Percentiles rank a stretch among this genome's conserved stretches.
Evolutionary conservation across 2,113 vertebrate species (phyloP).

Genomic region (Rhadina sibilatrix): DNA sequence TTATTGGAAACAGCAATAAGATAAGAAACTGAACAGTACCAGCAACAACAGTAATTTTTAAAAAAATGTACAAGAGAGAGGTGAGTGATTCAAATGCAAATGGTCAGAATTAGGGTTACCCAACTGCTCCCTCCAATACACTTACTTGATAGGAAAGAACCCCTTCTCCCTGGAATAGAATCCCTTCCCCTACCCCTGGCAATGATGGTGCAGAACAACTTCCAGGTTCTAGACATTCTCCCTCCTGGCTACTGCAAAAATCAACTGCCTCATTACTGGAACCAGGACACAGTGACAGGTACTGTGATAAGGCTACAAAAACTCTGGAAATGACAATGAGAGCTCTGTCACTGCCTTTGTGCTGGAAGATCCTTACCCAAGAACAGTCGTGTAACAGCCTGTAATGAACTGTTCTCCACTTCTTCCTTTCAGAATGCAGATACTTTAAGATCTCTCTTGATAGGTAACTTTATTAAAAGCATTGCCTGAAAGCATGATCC

Average conservation of each 20-base stretch:
- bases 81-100: neutral
- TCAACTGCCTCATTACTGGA: neutral
- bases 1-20: neutral
- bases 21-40: neutral
- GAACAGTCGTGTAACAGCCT: neutral
- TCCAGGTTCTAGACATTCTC: neutral
- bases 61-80: neutral
- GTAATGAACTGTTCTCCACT: neutral
- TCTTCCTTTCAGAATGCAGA: neutral
- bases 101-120: neutral
- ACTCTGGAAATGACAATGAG: neutral
- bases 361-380: neutral
- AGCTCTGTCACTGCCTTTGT: neutral
- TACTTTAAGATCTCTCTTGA: neutral
- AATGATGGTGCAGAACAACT: neutral
- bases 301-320: neutral
- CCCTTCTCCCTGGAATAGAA: neutral
- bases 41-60: neutral
- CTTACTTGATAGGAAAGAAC: neutral
- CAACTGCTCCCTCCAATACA: neutral
- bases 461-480: neutral
- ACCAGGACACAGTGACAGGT: neutral
- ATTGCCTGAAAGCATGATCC: neutral
- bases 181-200: neutral
- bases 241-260: neutral